A percentile compares a stretch with the other conserved stretches of the same genome.
phyloP scores from a whole-genome alignment of 1,140 invertebrate genomes.

The Ceratosolen solmsi region DNA sequence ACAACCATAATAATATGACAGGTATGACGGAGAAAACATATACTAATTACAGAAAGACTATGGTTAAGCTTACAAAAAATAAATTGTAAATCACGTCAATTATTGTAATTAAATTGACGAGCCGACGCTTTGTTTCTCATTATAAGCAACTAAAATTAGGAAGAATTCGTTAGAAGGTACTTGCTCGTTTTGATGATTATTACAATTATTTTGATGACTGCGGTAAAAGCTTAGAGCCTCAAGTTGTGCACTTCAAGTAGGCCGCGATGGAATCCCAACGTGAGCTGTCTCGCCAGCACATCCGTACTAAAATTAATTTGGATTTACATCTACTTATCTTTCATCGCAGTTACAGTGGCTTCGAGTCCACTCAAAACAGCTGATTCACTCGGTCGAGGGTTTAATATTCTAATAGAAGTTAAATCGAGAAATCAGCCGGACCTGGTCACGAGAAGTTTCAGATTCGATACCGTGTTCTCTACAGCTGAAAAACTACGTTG shows the following conservation, averaged over 20 bases:
- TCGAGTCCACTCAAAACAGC: conserved; percentile 5
- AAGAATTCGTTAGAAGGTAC: too few relatives aligned
- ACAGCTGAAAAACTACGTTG: neutral
- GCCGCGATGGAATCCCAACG: neutral
- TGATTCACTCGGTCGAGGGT: neutral
- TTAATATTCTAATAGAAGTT: neutral
- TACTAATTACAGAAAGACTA: too few relatives aligned
- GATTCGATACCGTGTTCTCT: neutral
- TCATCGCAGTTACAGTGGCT: neutral
- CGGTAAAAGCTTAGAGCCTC: neutral
- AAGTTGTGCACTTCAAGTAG: neutral
- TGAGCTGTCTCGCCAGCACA: neutral
- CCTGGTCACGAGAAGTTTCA: neutral
- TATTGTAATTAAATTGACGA: neutral
- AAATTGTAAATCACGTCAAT: neutral
- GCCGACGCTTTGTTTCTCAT: neutral
- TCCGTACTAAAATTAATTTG: neutral
- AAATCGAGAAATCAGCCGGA: neutral
- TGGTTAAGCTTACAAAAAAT: neutral
- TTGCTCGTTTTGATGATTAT: neutral
- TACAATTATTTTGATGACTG: neutral
- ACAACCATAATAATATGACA: too few relatives aligned
- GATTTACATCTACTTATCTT: conserved; percentile 9
- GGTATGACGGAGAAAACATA: too few relatives aligned
- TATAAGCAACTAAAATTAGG: neutral